Evolutionary conservation across 2,113 vertebrate genomes (phyloP), one percentile per base, ranked within the genome.

Genomic region (Tinamus guttatus): DNA sequence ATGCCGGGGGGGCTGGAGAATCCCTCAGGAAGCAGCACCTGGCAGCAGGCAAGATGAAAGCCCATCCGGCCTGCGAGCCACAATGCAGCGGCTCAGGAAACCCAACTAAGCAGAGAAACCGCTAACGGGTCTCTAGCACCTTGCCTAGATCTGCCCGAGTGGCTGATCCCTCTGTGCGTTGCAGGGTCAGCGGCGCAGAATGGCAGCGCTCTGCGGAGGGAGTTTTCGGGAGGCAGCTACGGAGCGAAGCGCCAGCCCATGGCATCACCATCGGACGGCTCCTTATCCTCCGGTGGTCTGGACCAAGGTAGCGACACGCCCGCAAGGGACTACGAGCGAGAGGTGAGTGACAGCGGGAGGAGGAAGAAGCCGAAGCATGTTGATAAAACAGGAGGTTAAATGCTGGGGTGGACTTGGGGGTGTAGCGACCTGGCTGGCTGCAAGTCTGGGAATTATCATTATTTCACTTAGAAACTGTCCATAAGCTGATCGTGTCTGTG

Each of bases 181-280:
- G 2, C 24, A 99, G 99, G 99, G 67, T 98, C 99, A 0, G 98
- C 99, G 1, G 98, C 99, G 1, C 99, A 99, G 97, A 99, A 99
- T 1, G 99, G 99, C 97, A 99, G 98, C 8, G 99, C 99, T 2
- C 68, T 99, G 75, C 98, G 99, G 92, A 97, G 99, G 91, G 99
- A 99, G 67, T 97, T 99, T 93, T 99, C 99, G 0, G 98, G 99
- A 6, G 98, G 99, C 24, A 99, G 99, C 97, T 99, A 99, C 41
- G 97, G 97, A 20, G 98, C 98, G 4, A 99, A 99, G 87, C 98
- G 98, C 7, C 99, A 99, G 97, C 98, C 99, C 56, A 98, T 99
- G 98, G 99, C 99, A 7, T 99, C 99, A 0, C 99, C 99, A 2
- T 99, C 99, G 0, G 99, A 99, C 79, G 99, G 99, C 75, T 99